These are phyloP conservation scores for Agrenia bidenticulata DNA, from an alignment of 2,888 invertebrate genomes.

Conservation along the genomic window DNA sequence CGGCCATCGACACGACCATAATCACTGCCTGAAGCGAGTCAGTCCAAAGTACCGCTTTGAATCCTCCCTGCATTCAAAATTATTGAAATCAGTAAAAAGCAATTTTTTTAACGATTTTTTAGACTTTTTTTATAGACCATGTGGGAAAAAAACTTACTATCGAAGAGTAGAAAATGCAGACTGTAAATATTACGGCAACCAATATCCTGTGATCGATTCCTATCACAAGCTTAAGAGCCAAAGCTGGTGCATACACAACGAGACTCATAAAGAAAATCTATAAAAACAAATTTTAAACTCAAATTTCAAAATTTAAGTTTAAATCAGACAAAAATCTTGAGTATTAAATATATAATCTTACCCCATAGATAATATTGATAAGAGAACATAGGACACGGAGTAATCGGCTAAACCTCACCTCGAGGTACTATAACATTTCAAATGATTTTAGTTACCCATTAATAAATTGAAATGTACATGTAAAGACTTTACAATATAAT, in stretches of 20 bases:
- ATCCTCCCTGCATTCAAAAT: conserved; percentile 37
- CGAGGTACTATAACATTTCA: conserved; percentile 35
- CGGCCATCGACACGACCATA: conserved; percentile 40
- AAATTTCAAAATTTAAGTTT: too few relatives aligned
- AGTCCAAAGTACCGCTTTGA: conserved; percentile 48
- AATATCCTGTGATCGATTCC: conserved; percentile 47
- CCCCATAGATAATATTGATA: conserved; percentile 45
- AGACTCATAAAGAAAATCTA: conserved; percentile 44
- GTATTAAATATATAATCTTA: conserved; percentile 31
- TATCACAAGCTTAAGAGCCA: conserved; percentile 45
- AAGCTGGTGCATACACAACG: conserved; percentile 41
- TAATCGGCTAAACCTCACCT: conserved; percentile 37
- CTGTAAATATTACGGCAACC: conserved; percentile 46
- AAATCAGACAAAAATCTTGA: too few relatives aligned
- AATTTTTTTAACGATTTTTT: too few relatives aligned
- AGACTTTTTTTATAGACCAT: background rate
- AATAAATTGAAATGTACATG: too few relatives aligned
- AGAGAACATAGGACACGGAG: conserved; percentile 40
- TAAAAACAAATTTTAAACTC: too few relatives aligned
- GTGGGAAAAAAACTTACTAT: conserved; percentile 32
- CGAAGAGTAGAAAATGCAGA: conserved; percentile 51
- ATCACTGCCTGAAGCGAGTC: conserved; percentile 46
- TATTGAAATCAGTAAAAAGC: conserved; percentile 3
- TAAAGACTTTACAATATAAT: too few relatives aligned
- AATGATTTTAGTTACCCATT: too few relatives aligned